Conservation (phyloP, 2,888 invertebrate genomes). For the Melipona bicolor region DNA sequence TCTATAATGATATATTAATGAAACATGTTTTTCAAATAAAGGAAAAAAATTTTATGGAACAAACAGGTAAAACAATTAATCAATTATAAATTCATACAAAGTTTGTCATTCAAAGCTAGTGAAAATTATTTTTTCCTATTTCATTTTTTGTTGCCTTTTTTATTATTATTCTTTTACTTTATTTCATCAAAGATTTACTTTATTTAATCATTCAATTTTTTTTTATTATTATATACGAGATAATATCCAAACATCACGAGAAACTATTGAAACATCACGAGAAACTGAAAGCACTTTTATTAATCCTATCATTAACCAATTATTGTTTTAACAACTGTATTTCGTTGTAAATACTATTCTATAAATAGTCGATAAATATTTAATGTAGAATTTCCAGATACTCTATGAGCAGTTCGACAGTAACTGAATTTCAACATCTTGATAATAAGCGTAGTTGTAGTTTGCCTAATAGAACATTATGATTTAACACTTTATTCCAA, state of each 20-base stretch:
- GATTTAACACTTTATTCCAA: not conserved
- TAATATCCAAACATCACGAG: not conserved
- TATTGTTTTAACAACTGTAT: not conserved
- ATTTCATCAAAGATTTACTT: too few species aligned
- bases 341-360: too few species aligned
- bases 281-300: not conserved
- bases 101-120: not conserved
- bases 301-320: not conserved
- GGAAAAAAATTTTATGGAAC: not conserved
- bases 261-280: not conserved
- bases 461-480: not conserved
- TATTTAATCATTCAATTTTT: too few species aligned
- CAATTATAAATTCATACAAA: not conserved
- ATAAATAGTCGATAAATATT: not conserved
- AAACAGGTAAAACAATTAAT: not conserved
- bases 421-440: not conserved
- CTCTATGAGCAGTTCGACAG: not conserved
- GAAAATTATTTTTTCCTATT: too few species aligned
- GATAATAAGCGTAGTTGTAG: too few species aligned
- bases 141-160: too few species aligned
- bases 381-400: not conserved
- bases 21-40: not conserved
- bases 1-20: not conserved
- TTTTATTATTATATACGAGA: not conserved
- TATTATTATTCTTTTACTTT: too few species aligned